Evolutionary conservation across 1,140 invertebrate genomes (phyloP).

Genomic region (Dendroctonus ponderosae): DNA sequence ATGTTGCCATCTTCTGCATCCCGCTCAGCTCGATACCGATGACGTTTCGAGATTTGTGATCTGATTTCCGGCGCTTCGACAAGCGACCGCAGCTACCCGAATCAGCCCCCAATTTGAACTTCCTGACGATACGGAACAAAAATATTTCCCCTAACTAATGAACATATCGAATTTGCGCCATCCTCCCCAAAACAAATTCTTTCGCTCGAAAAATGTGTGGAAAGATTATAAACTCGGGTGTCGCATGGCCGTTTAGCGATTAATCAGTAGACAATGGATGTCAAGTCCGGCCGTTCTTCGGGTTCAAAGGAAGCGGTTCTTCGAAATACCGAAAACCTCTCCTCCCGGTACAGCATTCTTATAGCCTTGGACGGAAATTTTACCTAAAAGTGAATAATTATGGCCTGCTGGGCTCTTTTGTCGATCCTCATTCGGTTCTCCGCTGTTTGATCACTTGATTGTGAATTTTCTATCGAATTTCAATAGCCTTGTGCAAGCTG

Average conservation of each 20-base stretch:
- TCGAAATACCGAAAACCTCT: neutral
- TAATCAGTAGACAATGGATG: conserved; percentile 1
- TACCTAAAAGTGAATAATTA: conserved; percentile 10
- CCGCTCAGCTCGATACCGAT: conserved; percentile 6
- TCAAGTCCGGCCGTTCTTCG: conserved; percentile 2
- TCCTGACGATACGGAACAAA: too few relatives aligned
- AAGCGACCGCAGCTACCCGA: too few relatives aligned
- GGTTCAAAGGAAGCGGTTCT: neutral
- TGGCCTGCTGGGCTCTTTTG: too few relatives aligned
- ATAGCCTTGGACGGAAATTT: conserved; percentile 1
- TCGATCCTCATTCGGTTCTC: too few relatives aligned
- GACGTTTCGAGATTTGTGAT: conserved; percentile 17
- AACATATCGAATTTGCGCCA: too few relatives aligned
- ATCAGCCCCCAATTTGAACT: too few relatives aligned
- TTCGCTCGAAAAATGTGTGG: neutral
- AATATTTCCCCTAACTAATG: too few relatives aligned
- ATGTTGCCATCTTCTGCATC: conserved; percentile 6
- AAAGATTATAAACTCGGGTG: conserved; percentile 4
- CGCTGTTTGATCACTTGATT: too few relatives aligned
- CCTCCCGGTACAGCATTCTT: neutral
- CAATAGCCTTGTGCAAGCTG: too few relatives aligned
- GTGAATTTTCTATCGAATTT: too few relatives aligned
- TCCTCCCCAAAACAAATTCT: too few relatives aligned
- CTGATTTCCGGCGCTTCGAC: neutral
- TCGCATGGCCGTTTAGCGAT: conserved; percentile 6